phyloP scores from a whole-genome alignment of 37 sponge, comb jelly and placozoan species.

The Oopsacas minuta region DNA sequence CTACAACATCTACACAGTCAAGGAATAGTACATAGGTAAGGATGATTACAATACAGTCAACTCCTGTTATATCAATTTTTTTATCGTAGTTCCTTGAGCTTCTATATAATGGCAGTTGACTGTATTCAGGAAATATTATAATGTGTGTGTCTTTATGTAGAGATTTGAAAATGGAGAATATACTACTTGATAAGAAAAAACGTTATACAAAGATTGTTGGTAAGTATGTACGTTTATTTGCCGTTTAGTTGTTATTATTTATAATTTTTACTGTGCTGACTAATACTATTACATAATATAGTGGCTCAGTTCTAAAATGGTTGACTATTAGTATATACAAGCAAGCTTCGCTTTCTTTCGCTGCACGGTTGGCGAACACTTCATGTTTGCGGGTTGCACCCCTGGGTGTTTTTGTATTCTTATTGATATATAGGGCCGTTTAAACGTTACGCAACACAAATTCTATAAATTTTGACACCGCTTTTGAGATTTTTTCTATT shows the following conservation, averaged over 20 bases:
- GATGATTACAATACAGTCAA: not conserved
- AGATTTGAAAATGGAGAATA: conserved; percentile 95
- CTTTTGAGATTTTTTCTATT: no score
- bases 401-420: not conserved
- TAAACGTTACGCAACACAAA: no score
- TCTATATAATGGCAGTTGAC: no score
- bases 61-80: not conserved
- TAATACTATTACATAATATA: no score
- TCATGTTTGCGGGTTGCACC: not conserved
- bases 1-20: conserved; percentile 63
- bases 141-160: conserved; percentile 28
- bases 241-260: not conserved
- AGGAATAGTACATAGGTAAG: conserved; percentile 85
- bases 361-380: no score
- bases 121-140: not conserved
- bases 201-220: conserved; percentile 82
- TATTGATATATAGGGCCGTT: no score
- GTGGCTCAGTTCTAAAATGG: no score
- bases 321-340: no score
- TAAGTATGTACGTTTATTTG: conserved; percentile 24
- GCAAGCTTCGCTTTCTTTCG: not conserved
- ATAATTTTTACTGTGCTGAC: no score
- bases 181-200: conserved; percentile 83
- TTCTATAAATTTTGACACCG: no score
- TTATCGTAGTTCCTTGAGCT: no score